Evolutionary conservation across 2,888 invertebrate genomes (phyloP).

Genomic region (Yponomeuta cagnagella): DNA sequence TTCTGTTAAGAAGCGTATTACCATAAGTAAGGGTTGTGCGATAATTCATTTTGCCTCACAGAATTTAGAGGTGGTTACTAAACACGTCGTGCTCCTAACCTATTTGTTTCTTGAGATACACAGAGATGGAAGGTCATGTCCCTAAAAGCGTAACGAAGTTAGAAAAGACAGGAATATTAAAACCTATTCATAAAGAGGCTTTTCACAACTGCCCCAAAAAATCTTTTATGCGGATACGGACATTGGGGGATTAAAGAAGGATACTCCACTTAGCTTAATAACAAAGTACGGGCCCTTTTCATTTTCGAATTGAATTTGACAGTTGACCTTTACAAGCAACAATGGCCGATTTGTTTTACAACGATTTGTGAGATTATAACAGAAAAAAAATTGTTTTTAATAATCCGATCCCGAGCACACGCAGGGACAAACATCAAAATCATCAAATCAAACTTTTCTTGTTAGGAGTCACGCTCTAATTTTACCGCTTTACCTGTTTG

Average conservation of each 20-base stretch:
- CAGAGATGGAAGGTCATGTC: not conserved
- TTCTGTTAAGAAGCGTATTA: no score
- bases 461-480: not conserved
- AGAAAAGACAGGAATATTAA: not conserved
- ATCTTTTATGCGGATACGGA: not conserved
- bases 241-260: not conserved
- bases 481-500: slow-evolving; percentile 1
- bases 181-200: not conserved
- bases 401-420: no score
- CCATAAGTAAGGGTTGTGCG: no score
- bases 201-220: not conserved
- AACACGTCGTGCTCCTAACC: no score
- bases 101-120: not conserved
- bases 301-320: no score
- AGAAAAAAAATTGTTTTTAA: not conserved
- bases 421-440: not conserved
- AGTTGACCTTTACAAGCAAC: no score
- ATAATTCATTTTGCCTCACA: no score
- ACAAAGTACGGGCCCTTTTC: no score
- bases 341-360: no score
- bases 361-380: no score
- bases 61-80: no score
- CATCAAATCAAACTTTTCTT: not conserved
- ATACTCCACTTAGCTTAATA: not conserved
- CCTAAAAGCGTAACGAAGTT: not conserved